Conservation (phyloP, 2,888 invertebrate genomes). For the Agrenia bidenticulata region DNA sequence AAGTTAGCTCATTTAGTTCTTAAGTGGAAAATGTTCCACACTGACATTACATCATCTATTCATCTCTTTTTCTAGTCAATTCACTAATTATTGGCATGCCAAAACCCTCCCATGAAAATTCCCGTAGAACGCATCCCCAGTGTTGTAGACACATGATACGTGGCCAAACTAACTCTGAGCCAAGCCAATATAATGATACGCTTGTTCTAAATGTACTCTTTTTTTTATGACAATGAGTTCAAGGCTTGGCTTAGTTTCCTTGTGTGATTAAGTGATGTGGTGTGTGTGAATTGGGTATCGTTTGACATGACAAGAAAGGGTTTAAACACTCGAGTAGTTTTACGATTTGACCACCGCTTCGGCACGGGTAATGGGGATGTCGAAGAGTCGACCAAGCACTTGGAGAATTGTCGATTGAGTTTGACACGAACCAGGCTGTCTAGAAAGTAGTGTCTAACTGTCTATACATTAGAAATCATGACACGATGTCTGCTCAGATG, state of each 20-base stretch:
- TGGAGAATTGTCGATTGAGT: background rate
- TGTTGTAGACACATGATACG: background rate
- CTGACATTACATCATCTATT: constrained; percentile 3
- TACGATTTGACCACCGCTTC: too few species aligned
- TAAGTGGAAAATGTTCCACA: constrained; percentile 10
- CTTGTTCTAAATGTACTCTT: too few species aligned
- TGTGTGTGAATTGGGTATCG: too few species aligned
- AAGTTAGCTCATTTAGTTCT: background rate
- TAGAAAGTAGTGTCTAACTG: background rate
- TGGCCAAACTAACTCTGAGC: background rate
- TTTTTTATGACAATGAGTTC: background rate
- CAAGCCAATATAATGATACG: too few species aligned
- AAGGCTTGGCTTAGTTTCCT: too few species aligned
- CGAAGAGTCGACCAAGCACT: background rate
- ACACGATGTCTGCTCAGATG: background rate
- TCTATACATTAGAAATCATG: background rate
- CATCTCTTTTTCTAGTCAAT: background rate
- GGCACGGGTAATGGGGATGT: too few species aligned
- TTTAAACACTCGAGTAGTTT: too few species aligned
- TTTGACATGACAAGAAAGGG: too few species aligned
- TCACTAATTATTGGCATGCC: constrained; percentile 8
- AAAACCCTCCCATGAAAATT: constrained; percentile 4
- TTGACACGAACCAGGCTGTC: constrained; percentile 3
- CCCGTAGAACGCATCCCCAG: background rate
- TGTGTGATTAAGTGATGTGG: background rate